Conservation (phyloP, 2,797 vertebrate genomes). For the Amblyopsis hoosieri region DNA sequence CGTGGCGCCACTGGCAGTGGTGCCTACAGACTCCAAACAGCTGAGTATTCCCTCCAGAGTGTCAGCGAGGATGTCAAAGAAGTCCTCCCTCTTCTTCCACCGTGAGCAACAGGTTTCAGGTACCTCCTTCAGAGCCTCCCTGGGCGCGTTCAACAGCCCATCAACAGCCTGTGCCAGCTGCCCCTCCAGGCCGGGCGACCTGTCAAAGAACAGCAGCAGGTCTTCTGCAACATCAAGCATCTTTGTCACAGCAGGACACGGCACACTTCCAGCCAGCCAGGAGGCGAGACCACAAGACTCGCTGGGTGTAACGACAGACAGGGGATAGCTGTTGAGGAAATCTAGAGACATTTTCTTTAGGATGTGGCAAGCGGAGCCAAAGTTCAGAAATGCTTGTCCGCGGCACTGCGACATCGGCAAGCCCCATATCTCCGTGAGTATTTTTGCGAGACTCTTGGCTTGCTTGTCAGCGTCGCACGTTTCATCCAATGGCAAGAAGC, state of each 20-base stretch:
- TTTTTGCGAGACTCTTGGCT: conserved; percentile 82
- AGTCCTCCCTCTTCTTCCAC: conserved; percentile 93
- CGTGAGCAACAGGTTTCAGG: conserved; percentile 86
- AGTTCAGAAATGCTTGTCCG: conserved; percentile 90
- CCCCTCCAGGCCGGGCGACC: conserved; percentile 80
- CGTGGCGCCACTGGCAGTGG: conserved; percentile 71
- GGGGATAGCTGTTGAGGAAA: conserved; percentile 86
- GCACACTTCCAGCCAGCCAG: conserved; percentile 89
- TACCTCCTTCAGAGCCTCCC: conserved; percentile 78
- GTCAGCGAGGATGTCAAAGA: conserved; percentile 90
- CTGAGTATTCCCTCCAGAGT: conserved; percentile 88
- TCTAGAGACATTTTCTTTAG: conserved; percentile 90
- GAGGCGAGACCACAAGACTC: conserved; percentile 93
- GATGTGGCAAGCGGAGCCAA: conserved; percentile 86
- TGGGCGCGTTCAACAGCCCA: conserved; percentile 81
- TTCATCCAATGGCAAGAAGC: conserved; percentile 86
- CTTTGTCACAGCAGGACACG: conserved; percentile 82
- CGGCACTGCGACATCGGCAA: conserved; percentile 93
- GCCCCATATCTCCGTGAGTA: conserved; percentile 91
- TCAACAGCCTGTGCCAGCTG: conserved; percentile 86
- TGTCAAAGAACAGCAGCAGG: conserved; percentile 86
- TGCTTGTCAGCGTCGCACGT: conserved; percentile 74
- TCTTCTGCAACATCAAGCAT: conserved; percentile 89
- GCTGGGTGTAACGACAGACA: conserved; percentile 88
- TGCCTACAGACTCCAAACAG: conserved; percentile 87